A percentile compares a stretch with the other conserved stretches of the same genome.
Evolutionary conservation across 1,140 invertebrate genomes (phyloP).

Genomic region (Calliopsis andreniformis): DNA sequence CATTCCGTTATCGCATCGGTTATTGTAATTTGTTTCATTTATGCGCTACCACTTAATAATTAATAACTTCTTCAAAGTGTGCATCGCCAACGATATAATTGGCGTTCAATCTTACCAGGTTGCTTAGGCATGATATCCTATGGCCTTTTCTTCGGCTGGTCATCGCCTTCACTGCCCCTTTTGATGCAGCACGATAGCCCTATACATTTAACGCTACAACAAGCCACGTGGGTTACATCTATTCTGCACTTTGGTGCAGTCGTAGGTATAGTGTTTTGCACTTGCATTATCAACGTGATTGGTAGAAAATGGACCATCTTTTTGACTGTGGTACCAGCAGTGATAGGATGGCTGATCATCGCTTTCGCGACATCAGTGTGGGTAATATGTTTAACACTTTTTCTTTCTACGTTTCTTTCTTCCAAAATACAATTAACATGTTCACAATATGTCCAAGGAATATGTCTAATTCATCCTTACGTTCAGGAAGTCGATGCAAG

Average conservation of each 20-base stretch:
- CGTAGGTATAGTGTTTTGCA: constrained; percentile 4
- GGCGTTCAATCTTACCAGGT: constrained; percentile 32
- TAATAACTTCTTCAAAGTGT: too few species aligned
- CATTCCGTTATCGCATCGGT: too few species aligned
- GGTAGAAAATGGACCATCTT: constrained; percentile 86
- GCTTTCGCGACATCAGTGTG: constrained; percentile 79
- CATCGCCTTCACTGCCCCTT: constrained; percentile 53
- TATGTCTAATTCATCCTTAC: too few species aligned
- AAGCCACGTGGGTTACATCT: constrained; percentile 55
- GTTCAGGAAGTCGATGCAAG: too few species aligned
- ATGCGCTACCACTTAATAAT: too few species aligned
- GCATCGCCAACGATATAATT: too few species aligned
- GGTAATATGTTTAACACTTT: constrained; percentile 51
- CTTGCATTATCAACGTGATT: constrained; percentile 66
- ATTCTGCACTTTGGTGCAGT: constrained; percentile 21
- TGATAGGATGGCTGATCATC: constrained; percentile 84
- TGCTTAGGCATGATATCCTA: constrained; percentile 43
- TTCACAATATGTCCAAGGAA: too few species aligned
- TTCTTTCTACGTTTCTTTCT: neutral
- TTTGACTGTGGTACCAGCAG: constrained; percentile 83
- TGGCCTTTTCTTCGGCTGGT: constrained; percentile 52
- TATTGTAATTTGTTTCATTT: too few species aligned
- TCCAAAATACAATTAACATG: too few species aligned
- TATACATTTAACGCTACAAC: constrained; percentile 32
- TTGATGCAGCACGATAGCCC: constrained; percentile 21